A percentile compares a stretch with the other conserved stretches of the same genome.
Evolutionary conservation across 2,888 invertebrate genomes (phyloP).

Genomic region (Lasiommata megera): DNA sequence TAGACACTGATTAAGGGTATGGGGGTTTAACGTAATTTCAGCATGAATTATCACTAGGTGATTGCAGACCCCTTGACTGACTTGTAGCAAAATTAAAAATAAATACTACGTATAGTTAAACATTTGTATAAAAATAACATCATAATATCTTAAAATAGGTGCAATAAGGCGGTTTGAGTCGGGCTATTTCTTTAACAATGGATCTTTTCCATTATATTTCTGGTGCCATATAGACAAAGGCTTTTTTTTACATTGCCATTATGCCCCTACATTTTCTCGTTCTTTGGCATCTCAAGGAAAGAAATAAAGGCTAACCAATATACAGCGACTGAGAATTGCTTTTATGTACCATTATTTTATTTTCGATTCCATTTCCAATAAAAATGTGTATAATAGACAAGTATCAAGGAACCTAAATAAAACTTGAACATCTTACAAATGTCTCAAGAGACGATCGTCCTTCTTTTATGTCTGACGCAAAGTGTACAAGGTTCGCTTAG

Average conservation of each 20-base stretch:
- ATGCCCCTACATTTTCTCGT: slow-evolving; percentile 17
- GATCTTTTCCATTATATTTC: slow-evolving; percentile 26
- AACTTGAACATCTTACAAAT: not conserved
- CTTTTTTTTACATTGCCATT: slow-evolving; percentile 23
- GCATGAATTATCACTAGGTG: too few relatives aligned
- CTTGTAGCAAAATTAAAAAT: too few relatives aligned
- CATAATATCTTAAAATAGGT: slow-evolving; percentile 9
- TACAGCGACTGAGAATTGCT: slow-evolving; percentile 4
- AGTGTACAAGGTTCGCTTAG: not conserved
- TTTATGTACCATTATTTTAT: not conserved
- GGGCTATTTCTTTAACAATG: slow-evolving; percentile 19
- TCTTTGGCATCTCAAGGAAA: slow-evolving; percentile 24
- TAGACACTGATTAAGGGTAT: too few relatives aligned
- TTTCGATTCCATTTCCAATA: not conserved
- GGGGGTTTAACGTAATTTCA: too few relatives aligned
- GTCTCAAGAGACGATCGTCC: not conserved
- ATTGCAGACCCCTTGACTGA: too few relatives aligned
- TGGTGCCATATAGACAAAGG: slow-evolving; percentile 27
- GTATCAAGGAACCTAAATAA: not conserved
- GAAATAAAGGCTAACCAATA: slow-evolving; percentile 8
- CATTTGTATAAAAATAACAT: not conserved
- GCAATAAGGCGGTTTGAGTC: slow-evolving; percentile 9
- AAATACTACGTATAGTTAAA: too few relatives aligned
- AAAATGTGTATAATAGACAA: not conserved
- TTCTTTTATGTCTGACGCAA: not conserved